Conservation (phyloP, 2,888 invertebrate genomes). For the Petrolisthes cinctipes region DNA sequence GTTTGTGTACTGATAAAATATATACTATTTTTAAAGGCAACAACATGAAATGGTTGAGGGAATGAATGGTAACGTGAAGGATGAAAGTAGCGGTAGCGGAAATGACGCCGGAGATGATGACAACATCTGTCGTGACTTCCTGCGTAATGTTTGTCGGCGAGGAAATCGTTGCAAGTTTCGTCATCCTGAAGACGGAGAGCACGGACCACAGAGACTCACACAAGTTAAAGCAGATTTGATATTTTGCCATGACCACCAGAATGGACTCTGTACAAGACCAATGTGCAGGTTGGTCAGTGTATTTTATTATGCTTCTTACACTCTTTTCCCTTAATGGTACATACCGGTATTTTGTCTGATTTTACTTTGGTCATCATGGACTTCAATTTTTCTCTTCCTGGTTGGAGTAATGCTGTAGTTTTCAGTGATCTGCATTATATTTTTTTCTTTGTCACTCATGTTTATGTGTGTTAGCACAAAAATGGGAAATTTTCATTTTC, state of each 20-base stretch:
- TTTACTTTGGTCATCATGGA: too few species aligned
- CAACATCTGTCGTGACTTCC: slow-evolving; percentile 74
- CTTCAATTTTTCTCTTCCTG: too few species aligned
- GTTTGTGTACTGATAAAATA: not conserved
- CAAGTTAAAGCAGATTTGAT: slow-evolving; percentile 58
- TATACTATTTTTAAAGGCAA: slow-evolving; percentile 22
- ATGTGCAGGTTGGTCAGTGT: slow-evolving; percentile 74
- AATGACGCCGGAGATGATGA: slow-evolving; percentile 28
- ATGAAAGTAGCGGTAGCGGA: slow-evolving; percentile 37
- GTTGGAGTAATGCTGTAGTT: too few species aligned
- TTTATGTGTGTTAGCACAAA: too few species aligned
- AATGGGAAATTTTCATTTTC: too few species aligned
- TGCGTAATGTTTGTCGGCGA: slow-evolving; percentile 75
- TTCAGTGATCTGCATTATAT: too few species aligned
- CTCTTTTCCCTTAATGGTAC: too few species aligned
- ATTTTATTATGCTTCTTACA: too few species aligned
- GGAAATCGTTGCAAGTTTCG: slow-evolving; percentile 75
- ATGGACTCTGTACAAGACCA: slow-evolving; percentile 80
- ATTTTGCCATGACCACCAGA: slow-evolving; percentile 78
- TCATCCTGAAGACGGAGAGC: slow-evolving; percentile 71
- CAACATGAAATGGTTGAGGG: slow-evolving; percentile 53
- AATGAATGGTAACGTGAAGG: slow-evolving; percentile 49
- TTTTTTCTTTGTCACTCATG: too few species aligned
- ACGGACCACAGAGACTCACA: slow-evolving; percentile 59
- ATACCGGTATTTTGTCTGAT: too few species aligned